A percentile compares a stretch with the other conserved stretches of the same genome.
phyloP scores from a whole-genome alignment of 2,888 invertebrate species.

The Aleiodes leptofemur region DNA sequence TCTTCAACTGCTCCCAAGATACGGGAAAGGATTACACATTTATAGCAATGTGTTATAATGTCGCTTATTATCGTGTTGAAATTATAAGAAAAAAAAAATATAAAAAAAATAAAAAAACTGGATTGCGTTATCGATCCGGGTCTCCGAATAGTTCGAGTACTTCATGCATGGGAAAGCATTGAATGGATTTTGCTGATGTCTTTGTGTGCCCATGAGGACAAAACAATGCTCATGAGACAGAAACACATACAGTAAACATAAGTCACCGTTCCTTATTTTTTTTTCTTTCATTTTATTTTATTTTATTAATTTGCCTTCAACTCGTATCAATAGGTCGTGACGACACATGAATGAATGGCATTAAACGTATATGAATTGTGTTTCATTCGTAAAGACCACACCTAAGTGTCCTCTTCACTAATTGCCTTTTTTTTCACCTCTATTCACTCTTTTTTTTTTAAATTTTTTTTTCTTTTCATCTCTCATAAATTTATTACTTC shows the following conservation, averaged over 20 bases:
- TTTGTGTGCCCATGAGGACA: not conserved
- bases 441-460: not conserved
- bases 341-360: slow-evolving; percentile 28
- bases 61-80: slow-evolving; percentile 3
- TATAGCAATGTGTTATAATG: not conserved
- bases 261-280: not conserved
- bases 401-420: slow-evolving; percentile 4
- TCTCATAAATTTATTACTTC: not conserved
- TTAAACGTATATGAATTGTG: slow-evolving; percentile 17
- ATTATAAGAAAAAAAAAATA: too few relatives aligned
- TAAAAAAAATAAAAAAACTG: not conserved
- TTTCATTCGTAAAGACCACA: slow-evolving; percentile 12
- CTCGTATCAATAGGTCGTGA: slow-evolving; percentile 26
- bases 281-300: not conserved
- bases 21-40: slow-evolving; percentile 11
- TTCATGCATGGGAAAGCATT: slow-evolving; percentile 10
- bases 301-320: not conserved
- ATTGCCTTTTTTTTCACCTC: slow-evolving; percentile 1
- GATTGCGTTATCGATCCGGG: slow-evolving; percentile 22
- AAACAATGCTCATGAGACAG: slow-evolving; percentile 13
- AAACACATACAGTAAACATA: not conserved
- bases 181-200: slow-evolving; percentile 3
- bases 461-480: not conserved
- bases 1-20: slow-evolving; percentile 16
- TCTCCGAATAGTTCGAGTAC: not conserved